phyloP scores from a whole-genome alignment of 2,113 vertebrate species.

The Erythrocercus mccallii region DNA sequence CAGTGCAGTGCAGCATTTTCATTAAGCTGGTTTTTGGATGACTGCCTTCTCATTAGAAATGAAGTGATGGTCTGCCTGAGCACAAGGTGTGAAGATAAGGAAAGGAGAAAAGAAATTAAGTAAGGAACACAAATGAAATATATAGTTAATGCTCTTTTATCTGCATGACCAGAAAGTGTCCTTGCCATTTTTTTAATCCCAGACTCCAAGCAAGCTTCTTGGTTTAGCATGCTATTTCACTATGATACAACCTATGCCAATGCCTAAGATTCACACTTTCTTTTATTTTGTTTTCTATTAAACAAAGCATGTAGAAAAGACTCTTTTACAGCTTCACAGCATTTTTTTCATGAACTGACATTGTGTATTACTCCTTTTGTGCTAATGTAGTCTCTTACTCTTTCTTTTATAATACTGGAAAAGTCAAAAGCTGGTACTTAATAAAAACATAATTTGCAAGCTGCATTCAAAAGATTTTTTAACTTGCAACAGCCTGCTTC shows the following conservation, averaged over 20 bases:
- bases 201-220: background rate
- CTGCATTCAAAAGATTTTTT: background rate
- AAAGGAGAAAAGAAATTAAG: constrained; percentile 35
- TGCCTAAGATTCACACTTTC: background rate
- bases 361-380: background rate
- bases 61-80: background rate
- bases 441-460: background rate
- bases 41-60: background rate
- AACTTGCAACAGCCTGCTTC: background rate
- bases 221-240: background rate
- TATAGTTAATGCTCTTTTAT: background rate
- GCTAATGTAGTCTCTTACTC: background rate
- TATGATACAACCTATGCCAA: background rate
- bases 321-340: background rate
- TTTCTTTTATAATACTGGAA: background rate
- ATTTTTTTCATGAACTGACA: constrained; percentile 1
- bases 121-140: constrained; percentile 2
- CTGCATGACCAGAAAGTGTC: background rate
- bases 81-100: background rate
- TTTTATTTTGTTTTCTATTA: constrained; percentile 11
- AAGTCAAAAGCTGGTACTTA: background rate
- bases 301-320: background rate
- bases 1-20: background rate
- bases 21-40: background rate
- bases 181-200: background rate